Conservation (phyloP, 2,113 vertebrate genomes). For the Plectropomus leopardus region DNA sequence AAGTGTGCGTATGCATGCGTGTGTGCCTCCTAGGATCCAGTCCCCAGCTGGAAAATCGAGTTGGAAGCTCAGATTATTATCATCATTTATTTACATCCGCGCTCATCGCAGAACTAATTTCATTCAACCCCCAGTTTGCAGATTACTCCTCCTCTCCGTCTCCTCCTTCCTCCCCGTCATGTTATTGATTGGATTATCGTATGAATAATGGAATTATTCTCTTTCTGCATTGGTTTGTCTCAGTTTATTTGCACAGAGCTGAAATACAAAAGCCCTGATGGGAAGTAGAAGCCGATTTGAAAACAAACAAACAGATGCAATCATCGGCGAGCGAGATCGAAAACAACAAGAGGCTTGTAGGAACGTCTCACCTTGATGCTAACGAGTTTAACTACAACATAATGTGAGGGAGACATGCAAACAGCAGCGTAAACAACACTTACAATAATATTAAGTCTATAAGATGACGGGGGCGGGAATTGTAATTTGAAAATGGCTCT, state of each 20-base stretch:
- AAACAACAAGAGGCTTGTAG: neutral
- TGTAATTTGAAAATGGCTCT: conserved; percentile 6
- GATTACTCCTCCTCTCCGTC: conserved; percentile 31
- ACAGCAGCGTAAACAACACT: neutral
- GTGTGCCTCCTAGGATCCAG: conserved; percentile 15
- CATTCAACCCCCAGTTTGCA: conserved; percentile 48
- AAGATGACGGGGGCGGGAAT: neutral
- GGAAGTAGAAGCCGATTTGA: conserved; percentile 4
- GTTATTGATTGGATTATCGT: conserved; percentile 58
- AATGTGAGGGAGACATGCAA: neutral
- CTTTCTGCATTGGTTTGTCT: neutral
- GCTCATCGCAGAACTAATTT: conserved; percentile 57
- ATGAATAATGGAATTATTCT: conserved; percentile 34
- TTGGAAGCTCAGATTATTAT: conserved; percentile 70
- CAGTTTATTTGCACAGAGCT: neutral
- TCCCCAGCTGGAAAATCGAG: conserved; percentile 60
- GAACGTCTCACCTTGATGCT: conserved; percentile 5
- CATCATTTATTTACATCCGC: conserved; percentile 69
- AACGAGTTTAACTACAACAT: conserved; percentile 29
- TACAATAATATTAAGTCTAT: neutral
- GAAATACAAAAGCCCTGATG: neutral
- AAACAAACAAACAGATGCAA: conserved; percentile 1
- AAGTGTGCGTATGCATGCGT: neutral
- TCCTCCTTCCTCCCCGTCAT: conserved; percentile 41
- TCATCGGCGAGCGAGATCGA: neutral